These are phyloP conservation scores for Triops cancriformis DNA, from an alignment of 1,140 invertebrate species.

Conservation along the genomic window DNA sequence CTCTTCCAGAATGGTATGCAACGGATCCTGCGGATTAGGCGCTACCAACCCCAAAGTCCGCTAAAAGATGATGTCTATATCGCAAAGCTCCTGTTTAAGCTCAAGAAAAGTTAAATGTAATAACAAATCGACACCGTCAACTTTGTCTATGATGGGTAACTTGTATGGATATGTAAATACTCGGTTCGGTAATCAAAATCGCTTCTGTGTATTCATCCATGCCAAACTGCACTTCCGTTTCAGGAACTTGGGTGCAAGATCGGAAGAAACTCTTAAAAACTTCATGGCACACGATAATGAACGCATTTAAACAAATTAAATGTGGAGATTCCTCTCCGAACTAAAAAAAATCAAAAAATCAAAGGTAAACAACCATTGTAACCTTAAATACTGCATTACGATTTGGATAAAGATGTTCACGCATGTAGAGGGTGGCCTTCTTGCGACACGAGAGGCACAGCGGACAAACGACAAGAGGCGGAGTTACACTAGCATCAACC, in stretches of 20 bases:
- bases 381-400: too few species aligned
- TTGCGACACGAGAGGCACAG: too few species aligned
- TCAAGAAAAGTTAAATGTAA: too few species aligned
- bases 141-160: too few species aligned
- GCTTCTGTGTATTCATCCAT: conserved; percentile 70
- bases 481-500: too few species aligned
- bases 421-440: too few species aligned
- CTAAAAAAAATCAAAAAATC: conserved; percentile 40
- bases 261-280: conserved; percentile 66
- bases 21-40: conserved; percentile 53
- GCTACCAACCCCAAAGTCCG: conserved; percentile 64
- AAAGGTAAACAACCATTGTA: too few species aligned
- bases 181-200: conserved; percentile 58
- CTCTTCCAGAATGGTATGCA: conserved; percentile 63
- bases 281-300: conserved; percentile 70
- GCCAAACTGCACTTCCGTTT: conserved; percentile 60
- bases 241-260: conserved; percentile 61
- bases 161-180: conserved; percentile 56
- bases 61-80: conserved; percentile 56
- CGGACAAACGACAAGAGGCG: too few species aligned
- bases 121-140: too few species aligned
- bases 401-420: too few species aligned
- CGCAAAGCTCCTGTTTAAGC: conserved; percentile 46
- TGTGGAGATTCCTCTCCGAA: conserved; percentile 72
- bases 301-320: conserved; percentile 61